Evolutionary conservation across 2,797 vertebrate species (phyloP).

Genomic region (Emys orbicularis): DNA sequence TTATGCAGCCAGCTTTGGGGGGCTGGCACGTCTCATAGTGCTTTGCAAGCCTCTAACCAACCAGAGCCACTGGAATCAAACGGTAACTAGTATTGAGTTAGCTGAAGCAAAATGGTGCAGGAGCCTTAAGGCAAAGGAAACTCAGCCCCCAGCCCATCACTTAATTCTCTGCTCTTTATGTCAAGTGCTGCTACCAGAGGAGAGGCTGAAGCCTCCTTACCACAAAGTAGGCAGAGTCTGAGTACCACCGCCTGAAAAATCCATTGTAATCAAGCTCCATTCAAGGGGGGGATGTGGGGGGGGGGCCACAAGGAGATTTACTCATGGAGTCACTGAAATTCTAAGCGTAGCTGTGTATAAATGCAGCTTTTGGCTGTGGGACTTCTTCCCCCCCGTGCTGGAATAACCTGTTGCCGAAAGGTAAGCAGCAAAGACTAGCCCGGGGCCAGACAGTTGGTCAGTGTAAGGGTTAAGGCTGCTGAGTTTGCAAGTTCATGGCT

Average conservation of each 20-base stretch:
- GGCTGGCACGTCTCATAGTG: not conserved
- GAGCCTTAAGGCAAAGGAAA: not conserved
- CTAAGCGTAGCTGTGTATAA: too few species aligned
- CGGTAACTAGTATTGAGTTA: not conserved
- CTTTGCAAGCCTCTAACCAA: not conserved
- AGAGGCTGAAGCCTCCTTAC: not conserved
- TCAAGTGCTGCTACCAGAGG: not conserved
- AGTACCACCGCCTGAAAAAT: not conserved
- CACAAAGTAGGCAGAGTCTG: not conserved
- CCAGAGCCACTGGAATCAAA: too few species aligned
- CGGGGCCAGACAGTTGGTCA: not conserved
- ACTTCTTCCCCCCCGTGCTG: not conserved
- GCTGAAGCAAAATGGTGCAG: not conserved
- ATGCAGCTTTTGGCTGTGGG: not conserved
- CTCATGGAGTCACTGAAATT: not conserved
- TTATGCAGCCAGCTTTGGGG: too few species aligned
- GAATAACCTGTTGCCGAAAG: not conserved
- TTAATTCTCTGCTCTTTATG: not conserved
- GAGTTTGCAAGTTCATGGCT: not conserved
- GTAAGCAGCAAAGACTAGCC: not conserved
- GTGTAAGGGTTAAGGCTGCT: not conserved
- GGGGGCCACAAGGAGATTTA: not conserved
- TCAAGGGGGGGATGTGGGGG: too few species aligned
- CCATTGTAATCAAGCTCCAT: not conserved
- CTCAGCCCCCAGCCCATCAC: rapidly evolving